A percentile compares a stretch with the other conserved stretches of the same genome.
Evolutionary conservation across 30 jellyfish, hydroid and myxozoan species (phyloP).

Genomic region (Chironex yamaguchii): DNA sequence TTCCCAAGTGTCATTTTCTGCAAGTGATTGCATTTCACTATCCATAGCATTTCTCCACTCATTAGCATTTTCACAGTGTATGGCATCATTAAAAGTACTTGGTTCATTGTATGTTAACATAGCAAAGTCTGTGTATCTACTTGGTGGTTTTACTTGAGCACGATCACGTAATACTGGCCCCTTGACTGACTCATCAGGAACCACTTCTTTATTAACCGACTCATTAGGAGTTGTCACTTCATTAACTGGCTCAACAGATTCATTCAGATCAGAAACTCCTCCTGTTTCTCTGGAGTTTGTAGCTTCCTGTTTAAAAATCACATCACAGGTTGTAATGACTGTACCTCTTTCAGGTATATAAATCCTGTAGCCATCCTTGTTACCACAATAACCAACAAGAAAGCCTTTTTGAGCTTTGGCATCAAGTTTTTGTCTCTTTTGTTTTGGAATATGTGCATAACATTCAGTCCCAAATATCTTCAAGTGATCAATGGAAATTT

Average conservation of each 20-base stretch:
- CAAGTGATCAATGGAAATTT: not conserved
- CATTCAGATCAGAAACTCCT: not conserved
- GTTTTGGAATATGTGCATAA: not conserved
- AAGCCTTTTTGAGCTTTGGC: not conserved
- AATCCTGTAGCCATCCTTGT: slow-evolving; percentile 2
- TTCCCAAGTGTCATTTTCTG: slow-evolving; percentile 24
- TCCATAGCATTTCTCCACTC: too few relatives aligned
- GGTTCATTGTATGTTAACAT: not conserved
- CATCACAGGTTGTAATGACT: too few relatives aligned
- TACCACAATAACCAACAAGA: not conserved
- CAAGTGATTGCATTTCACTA: slow-evolving; percentile 12
- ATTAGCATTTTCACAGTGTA: slow-evolving; percentile 36
- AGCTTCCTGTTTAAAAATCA: not conserved
- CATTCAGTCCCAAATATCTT: slow-evolving; percentile 1
- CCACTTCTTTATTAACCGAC: too few relatives aligned
- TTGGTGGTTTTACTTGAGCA: slow-evolving; percentile 1
- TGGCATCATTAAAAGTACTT: slow-evolving; percentile 7
- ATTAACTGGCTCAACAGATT: not conserved
- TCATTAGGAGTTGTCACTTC: not conserved
- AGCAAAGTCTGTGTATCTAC: not conserved
- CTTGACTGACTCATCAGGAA: too few relatives aligned
- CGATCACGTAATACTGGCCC: slow-evolving; percentile 2
- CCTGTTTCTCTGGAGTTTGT: slow-evolving; percentile 3
- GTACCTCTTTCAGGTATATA: not conserved
- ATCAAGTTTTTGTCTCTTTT: not conserved